Base-by-base conservation (phyloP, 2,113 vertebrate genomes). In the Mus pahari region DNA sequence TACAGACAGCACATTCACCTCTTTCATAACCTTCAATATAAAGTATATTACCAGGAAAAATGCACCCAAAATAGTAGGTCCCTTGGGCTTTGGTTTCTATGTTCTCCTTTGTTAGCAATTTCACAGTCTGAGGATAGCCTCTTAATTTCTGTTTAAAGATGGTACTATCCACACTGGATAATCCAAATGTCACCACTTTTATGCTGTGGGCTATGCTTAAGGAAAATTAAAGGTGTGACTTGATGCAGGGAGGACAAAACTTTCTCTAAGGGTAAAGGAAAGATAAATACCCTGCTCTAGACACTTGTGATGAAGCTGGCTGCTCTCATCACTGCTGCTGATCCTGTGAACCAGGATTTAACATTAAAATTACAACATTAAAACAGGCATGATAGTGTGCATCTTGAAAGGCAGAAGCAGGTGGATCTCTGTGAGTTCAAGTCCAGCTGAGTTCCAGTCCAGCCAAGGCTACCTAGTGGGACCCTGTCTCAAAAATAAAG, bases 21-120 rank as follows among this genome's bases (percentile, higher is more conserved):
- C 36, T 84, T 90, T 60, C 53, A 71, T 9, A 60, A 94, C 90
- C 48, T 42, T 86, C 64, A 92, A 71, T n/a, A 83, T 48, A 75
- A 28, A 53, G 70, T 31, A 66, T 19, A 90, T 86, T 78, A 28
- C 36, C 90, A 36, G 4, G 33, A 87, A 94, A 93, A 83, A 42
- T 70, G 26, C 2, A 1, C 62, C 89, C 28, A n/a, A 73, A 77
- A 17, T 3, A 26, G 50, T 36, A 22, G 42, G 19, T 13, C 77
- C 28, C 16, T 60, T 60, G 36, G 36, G 3, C 4, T n/a, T 68
- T 82, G 77, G 39, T 24, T 90, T 58, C 10, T 17, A 0, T 45
- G 42, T 48, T 86, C 39, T 79, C 8, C 3, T 58, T 45, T n/a
- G 17, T 33, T 58, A 50, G 4, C 31, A 73, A 42, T 16, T 39